Evolutionary conservation across 1,140 invertebrate genomes (phyloP), one percentile per base, ranked within the genome.

Genomic region (Pomacea maculata): DNA sequence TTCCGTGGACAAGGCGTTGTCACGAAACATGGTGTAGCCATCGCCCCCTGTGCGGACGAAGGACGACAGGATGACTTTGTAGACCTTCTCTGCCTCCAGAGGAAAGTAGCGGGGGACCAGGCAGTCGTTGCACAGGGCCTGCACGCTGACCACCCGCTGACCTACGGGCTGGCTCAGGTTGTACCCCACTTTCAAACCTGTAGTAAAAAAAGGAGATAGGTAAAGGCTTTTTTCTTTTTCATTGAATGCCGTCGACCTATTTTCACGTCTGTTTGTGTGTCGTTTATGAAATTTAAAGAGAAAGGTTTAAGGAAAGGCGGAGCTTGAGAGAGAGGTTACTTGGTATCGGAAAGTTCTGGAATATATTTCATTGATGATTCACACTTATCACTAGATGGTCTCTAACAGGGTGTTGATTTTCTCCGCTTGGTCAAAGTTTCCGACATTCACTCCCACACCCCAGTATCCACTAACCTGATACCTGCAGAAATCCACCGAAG

Each of bases 1-100:
- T n/a, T 82, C 68, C 0, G 76, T 64, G 19, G 80, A 76, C 34
- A 83, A 77, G 17, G 81, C 78, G n/a, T 84, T 80, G 19, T 82
- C 78, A 29, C 54, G 80, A 15, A 87, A 83, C 87, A 93, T 90
- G 0, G 70, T 75, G 80, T 92, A 94, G 5, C 93, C 94, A 85
- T 95, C 95, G 21, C 95, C 95, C 11, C 95, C 95, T 7, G 90
- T 87, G 4, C 93, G 91, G 21, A 96, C 89, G 86, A 94, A 96
- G 75, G 92, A 92, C 61, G 93, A 91, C 52, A 94, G 90, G 7
- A 87, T 57, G 4, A 87, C 64, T 17, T 81, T 78, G 78, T 87
- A 87, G 29, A 80, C 71, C 65, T 80, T 74, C 7, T 79, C 45
- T 12, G 75, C 45, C 8, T 92, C 68, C 21, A 87, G 76, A 6